These are phyloP conservation scores for Ennomos erosarius DNA, from an alignment of 2,888 invertebrate genomes.

Conservation along the genomic window DNA sequence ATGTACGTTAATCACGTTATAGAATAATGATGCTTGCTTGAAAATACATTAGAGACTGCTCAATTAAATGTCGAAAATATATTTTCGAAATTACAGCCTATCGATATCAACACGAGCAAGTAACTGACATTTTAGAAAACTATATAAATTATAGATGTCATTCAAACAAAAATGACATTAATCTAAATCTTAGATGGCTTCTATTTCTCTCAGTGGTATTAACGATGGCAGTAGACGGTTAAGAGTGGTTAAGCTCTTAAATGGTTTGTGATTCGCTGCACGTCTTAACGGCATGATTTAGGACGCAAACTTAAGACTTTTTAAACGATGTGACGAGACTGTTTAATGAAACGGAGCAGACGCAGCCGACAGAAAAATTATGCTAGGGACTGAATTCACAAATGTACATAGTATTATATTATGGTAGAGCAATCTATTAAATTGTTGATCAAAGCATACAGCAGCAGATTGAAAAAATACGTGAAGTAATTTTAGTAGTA, in stretches of 20 bases:
- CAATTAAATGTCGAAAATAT: constrained; percentile 28
- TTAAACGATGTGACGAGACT: constrained; percentile 23
- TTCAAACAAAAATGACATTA: constrained; percentile 49
- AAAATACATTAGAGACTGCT: constrained; percentile 28
- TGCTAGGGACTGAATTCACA: too few relatives aligned
- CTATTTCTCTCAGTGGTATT: constrained; percentile 36
- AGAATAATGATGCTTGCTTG: not conserved
- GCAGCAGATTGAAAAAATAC: constrained; percentile 1
- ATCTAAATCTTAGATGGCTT: constrained; percentile 11
- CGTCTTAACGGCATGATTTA: constrained; percentile 47
- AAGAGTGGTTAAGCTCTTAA: constrained; percentile 33
- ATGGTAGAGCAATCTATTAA: too few relatives aligned
- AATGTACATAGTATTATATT: too few relatives aligned
- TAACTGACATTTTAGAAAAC: constrained; percentile 63
- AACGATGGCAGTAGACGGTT: constrained; percentile 37
- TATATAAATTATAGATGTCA: constrained; percentile 45
- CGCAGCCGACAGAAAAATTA: not conserved
- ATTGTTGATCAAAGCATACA: not conserved
- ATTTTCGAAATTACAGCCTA: constrained; percentile 46
- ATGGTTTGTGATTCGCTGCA: constrained; percentile 44
- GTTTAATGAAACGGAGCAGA: constrained; percentile 18
- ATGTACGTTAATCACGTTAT: constrained; percentile 5
- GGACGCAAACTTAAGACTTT: constrained; percentile 23
- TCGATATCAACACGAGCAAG: constrained; percentile 37
- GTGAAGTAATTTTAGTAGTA: constrained; percentile 1